Conservation (phyloP, 2,888 invertebrate species). For the Sipha maydis region DNA sequence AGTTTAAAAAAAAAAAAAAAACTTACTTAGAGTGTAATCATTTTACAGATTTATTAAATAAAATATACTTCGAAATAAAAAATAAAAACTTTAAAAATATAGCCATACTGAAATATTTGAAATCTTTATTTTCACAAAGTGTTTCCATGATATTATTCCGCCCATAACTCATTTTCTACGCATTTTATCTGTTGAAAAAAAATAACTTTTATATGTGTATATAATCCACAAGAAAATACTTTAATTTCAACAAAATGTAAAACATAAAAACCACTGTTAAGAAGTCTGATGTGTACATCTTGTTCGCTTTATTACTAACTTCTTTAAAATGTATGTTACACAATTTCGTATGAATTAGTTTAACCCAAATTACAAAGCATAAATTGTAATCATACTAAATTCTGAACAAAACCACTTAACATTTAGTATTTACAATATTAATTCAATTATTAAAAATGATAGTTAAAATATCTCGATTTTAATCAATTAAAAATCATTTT, state of each 20-base stretch:
- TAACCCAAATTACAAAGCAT: not conserved
- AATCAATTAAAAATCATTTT: no score
- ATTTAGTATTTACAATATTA: no score
- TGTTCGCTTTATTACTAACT: not conserved
- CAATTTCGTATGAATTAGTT: not conserved
- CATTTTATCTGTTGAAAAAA: conserved; percentile 8
- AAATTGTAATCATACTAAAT: not conserved
- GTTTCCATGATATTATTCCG: conserved; percentile 56
- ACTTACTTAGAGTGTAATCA: not conserved
- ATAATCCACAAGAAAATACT: not conserved
- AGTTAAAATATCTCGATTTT: no score
- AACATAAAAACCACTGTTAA: conserved; percentile 21
- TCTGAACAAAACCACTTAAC: no score
- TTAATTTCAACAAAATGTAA: conserved; percentile 10
- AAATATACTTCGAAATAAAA: conserved; percentile 13
- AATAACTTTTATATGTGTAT: not conserved
- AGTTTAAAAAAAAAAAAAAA: not conserved
- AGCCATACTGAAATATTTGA: conserved; percentile 17
- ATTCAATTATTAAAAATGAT: no score
- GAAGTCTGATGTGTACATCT: not conserved
- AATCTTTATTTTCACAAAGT: conserved; percentile 46
- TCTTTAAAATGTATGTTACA: not conserved
- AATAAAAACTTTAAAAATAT: conserved; percentile 14
- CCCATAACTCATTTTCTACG: conserved; percentile 45
- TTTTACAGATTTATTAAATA: conserved; percentile 1